Evolutionary conservation across 1,140 invertebrate genomes (phyloP), one percentile per base, ranked within the genome.

Genomic region (Catajapyx aquilonaris): DNA sequence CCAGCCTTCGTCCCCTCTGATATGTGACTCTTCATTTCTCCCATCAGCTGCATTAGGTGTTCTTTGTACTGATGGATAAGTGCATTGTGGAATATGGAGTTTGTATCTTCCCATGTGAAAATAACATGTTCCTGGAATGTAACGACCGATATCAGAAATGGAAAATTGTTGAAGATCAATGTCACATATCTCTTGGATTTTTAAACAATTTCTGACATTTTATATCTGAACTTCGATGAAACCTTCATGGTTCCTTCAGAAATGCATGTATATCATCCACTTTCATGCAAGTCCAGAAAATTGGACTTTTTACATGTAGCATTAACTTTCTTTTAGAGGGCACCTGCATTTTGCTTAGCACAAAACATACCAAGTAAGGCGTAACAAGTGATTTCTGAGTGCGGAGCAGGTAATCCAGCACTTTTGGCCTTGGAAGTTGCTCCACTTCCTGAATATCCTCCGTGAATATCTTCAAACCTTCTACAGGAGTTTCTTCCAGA

Each of bases 41-140:
- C 61, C 34, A 62, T 62, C 11, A 62, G 59, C 46, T 50, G 64
- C 41, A 56, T 67, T 48, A 64, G 64, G 47, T 69, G 68, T 46
- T 81, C 76, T 44, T 74, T 68, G 46, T 88, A 88, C 52, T 84
- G 77, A 52, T 79, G 76, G 2, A 91, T 71, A 13, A 97, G 59
- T 10, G 79, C 74, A 55, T 96, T 91, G 51, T 97, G 93, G 45
- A 94, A 85, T 11, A 81, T 51, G 0, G 79, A 62, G 52, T 77
- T 84, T 1, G 66, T 73, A 44, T 97, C 93, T 37, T 77, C 68
- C 84, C 88, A 95, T 5, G 71, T 67, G 42, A 78, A 65, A 17
- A 98, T 85, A 0, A 96, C 69, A 54, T 97, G 87, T 54, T 97
- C 88, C 57, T 71, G 45, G n/a, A n/a, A n/a, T n/a, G n/a, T n/a